Percentiles rank a stretch among this genome's conserved stretches.
These are phyloP conservation scores for Limosa lapponica DNA, from an alignment of 2,797 vertebrate genomes.

Conservation along the genomic window DNA sequence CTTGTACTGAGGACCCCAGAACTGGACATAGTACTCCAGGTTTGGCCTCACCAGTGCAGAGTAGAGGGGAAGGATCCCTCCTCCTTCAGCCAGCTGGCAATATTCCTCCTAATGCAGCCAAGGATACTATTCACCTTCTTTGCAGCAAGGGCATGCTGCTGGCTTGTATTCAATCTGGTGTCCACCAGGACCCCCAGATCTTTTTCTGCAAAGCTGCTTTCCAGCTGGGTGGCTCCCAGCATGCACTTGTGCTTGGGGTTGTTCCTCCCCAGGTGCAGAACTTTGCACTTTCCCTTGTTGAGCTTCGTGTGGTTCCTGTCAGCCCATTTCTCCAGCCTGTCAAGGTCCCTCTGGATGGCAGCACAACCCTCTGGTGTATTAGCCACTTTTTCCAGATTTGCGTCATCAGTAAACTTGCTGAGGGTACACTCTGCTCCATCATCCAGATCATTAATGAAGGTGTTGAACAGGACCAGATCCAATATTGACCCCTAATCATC, in stretches of 20 bases:
- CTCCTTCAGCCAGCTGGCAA: not conserved
- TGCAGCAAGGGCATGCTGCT: not conserved
- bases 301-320: not conserved
- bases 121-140: not conserved
- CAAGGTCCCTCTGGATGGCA: not conserved
- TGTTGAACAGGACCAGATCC: not conserved
- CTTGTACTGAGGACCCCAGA: not conserved
- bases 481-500: not conserved
- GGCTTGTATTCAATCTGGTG: not conserved
- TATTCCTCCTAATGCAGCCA: not conserved
- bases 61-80: not conserved
- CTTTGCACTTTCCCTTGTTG: not conserved
- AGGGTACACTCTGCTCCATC: not conserved
- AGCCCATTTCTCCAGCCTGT: not conserved
- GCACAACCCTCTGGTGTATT: not conserved
- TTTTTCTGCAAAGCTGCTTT: not conserved
- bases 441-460: not conserved
- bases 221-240: not conserved
- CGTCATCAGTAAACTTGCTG: not conserved
- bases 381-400: not conserved
- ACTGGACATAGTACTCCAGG: not conserved
- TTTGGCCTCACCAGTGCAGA: not conserved
- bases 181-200: not conserved
- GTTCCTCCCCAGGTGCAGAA: not conserved
- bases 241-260: not conserved